These are phyloP conservation scores for Upupa epops DNA, from an alignment of 2,113 vertebrate species.

Conservation along the genomic window DNA sequence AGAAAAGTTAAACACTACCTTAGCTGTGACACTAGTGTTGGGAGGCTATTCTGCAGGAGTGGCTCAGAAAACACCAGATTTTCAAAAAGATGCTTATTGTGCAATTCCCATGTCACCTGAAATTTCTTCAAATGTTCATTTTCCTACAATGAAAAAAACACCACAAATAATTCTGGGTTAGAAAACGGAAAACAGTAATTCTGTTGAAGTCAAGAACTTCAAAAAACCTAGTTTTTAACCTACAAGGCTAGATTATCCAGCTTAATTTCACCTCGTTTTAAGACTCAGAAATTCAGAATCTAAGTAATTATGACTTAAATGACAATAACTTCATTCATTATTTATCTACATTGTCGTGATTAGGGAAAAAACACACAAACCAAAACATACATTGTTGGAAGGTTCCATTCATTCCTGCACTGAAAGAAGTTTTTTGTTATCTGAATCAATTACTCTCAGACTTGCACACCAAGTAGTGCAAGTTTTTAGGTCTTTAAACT, in stretches of 20 bases:
- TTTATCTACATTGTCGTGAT: neutral
- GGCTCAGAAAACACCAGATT: conserved; percentile 97
- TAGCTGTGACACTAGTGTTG: conserved; percentile 89
- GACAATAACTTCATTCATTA: neutral
- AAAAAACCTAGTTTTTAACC: neutral
- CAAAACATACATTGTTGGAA: neutral
- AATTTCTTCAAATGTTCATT: conserved; percentile 97
- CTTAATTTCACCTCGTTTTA: neutral
- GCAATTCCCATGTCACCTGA: conserved; percentile 97
- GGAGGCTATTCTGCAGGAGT: conserved; percentile 91
- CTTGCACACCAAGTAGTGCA: neutral
- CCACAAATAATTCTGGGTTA: neutral
- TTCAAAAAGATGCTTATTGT: conserved; percentile 98
- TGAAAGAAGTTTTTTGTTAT: neutral
- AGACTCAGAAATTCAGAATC: neutral
- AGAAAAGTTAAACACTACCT: conserved; percentile 75
- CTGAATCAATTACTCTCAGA: neutral
- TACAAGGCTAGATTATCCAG: neutral
- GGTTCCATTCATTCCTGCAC: neutral
- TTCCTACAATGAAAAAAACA: conserved; percentile 76
- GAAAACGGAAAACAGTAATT: neutral
- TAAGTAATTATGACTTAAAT: neutral
- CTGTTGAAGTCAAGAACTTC: neutral
- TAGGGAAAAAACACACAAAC: neutral
- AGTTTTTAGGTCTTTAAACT: neutral